Conservation (phyloP, 2,888 invertebrate species). For the Drosophila kokeensis region DNA sequence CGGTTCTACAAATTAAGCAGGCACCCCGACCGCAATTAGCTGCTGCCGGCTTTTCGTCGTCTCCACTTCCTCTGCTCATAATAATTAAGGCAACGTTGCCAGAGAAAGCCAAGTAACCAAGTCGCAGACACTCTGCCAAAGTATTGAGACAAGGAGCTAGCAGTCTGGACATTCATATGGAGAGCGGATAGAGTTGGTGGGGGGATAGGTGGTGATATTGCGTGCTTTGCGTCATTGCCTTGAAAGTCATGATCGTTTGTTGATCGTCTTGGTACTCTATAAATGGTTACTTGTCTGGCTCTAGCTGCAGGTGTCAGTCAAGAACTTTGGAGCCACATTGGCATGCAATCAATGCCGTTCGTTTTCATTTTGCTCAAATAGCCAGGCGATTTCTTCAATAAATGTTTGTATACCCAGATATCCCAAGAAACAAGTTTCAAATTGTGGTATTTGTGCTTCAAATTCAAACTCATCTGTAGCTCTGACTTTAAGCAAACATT, state of each 20-base stretch:
- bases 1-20: conserved; percentile 54
- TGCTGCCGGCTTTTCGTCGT: conserved; percentile 51
- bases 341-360: conserved; percentile 83
- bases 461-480: background rate
- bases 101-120: conserved; percentile 59
- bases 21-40: conserved; percentile 70
- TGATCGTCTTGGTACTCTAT: conserved; percentile 81
- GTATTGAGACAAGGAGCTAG: conserved; percentile 26
- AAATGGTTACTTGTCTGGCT: conserved; percentile 69
- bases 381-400: conserved; percentile 51
- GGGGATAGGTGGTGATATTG: conserved; percentile 39
- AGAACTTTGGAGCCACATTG: conserved; percentile 83
- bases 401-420: conserved; percentile 40
- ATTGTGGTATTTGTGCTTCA: background rate
- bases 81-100: conserved; percentile 76
- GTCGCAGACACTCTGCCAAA: conserved; percentile 27
- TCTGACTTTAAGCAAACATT: background rate
- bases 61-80: conserved; percentile 76
- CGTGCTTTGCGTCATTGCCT: conserved; percentile 78
- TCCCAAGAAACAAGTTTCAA: conserved; percentile 1
- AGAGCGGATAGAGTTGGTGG: background rate
- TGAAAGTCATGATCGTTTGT: conserved; percentile 72
- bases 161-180: background rate
- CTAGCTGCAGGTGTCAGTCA: conserved; percentile 73
- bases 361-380: conserved; percentile 77